Base-by-base conservation (phyloP, 2,888 invertebrate species). In the Barypeithes pellucidus region DNA sequence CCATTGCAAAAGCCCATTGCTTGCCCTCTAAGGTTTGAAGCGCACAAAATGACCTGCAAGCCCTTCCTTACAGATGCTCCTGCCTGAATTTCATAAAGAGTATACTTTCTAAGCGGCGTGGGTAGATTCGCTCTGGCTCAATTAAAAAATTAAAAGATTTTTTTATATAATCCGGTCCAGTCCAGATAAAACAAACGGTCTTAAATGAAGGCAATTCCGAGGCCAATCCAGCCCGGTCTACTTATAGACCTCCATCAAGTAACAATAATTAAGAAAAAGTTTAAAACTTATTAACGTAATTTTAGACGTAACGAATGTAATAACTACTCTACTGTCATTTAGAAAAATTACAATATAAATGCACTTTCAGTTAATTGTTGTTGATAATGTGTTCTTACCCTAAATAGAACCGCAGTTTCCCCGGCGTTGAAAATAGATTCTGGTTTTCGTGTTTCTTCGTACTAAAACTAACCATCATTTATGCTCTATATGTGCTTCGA, bases 111-210 rank as follows among this genome's bases (percentile, higher is more conserved):
- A 36, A 33, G 29, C 12, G 0, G 59, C 72, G 72, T 66, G 60
- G 72, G 72, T 33, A 50, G 72, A 50, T 43, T 36, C 24, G 18
- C 39, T n/a, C n/a, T 43, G 33, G 45, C 36, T 59, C 24, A 72
- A 72, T 72, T 66, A 72, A 72, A 72, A 72, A 72, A 72, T 72
- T 72, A 66, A 66, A 61, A 14, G 39, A 61, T 72, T 60, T 72
- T 72, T 72, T n/a, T n/a, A 71, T 71, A 72, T 20, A 50, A 54
- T 72, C 72, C 65, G 39, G 72, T 69, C 22, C 61, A 43, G 50
- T 61, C 69, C 69, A 62, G 69, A 69, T 68, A 60, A 68, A 68
- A 61, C 61, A 52, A 50, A 61, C 61, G 54, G 14, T 20, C 50
- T 57, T 67, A 59, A 67, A 67, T 12, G 57, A 33, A 59, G 57